Evolutionary conservation across 2,797 vertebrate species (phyloP).

Genomic region (Natrix natrix): DNA sequence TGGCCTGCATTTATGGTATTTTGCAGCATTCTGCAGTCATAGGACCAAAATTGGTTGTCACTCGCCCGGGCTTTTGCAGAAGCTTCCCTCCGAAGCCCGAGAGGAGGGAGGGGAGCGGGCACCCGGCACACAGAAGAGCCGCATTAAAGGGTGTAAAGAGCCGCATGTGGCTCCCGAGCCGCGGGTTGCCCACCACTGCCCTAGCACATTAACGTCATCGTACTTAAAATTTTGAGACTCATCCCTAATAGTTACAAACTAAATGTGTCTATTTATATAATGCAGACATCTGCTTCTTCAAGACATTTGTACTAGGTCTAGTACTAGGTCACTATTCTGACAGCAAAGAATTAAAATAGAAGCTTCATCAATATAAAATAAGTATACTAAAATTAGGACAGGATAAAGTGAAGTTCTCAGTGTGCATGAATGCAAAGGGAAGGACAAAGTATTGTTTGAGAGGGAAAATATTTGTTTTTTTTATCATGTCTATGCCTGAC

Average conservation of each 20-base stretch:
- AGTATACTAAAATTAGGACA: neutral
- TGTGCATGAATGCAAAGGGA: neutral
- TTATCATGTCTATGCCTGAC: neutral
- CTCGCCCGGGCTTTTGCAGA: too few relatives aligned
- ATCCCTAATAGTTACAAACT: neutral
- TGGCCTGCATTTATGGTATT: too few relatives aligned
- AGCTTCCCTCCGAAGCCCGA: too few relatives aligned
- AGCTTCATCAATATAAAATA: neutral
- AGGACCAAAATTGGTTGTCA: too few relatives aligned
- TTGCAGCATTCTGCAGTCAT: too few relatives aligned
- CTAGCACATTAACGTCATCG: neutral
- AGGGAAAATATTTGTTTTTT: neutral
- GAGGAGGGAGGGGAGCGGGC: too few relatives aligned
- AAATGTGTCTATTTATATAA: neutral
- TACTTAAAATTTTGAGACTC: conserved; percentile 1
- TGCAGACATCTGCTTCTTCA: neutral
- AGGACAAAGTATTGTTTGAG: neutral
- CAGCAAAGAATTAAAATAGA: neutral
- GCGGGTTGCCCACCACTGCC: too few relatives aligned
- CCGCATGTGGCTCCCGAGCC: too few relatives aligned
- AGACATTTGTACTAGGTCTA: neutral
- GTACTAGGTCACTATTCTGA: neutral
- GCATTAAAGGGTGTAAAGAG: too few relatives aligned
- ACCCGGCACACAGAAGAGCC: too few relatives aligned
- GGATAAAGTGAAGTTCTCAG: neutral